phyloP scores from a whole-genome alignment of 2,113 vertebrate genomes.

The Probosciger aterrimus region DNA sequence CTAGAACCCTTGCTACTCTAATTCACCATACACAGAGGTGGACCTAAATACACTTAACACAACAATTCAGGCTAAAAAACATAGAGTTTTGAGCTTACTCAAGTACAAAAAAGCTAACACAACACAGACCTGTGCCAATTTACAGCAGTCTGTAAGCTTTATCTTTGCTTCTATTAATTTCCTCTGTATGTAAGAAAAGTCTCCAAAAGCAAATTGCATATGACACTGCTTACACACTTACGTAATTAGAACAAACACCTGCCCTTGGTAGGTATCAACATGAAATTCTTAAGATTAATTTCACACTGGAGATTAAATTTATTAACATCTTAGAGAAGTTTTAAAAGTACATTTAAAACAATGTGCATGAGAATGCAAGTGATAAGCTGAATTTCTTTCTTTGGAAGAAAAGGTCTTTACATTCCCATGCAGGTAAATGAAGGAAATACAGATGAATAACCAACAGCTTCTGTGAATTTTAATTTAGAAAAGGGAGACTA shows the following conservation, averaged over 20 bases:
- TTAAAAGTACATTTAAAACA: background rate
- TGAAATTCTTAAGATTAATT: background rate
- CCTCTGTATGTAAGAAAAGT: background rate
- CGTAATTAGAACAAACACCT: background rate
- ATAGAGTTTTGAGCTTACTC: background rate
- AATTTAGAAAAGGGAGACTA: background rate
- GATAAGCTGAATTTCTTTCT: background rate
- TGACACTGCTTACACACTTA: background rate
- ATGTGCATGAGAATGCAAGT: background rate
- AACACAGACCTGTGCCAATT: background rate
- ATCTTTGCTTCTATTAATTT: background rate
- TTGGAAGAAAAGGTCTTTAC: background rate
- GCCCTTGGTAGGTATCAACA: background rate
- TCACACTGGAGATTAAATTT: background rate
- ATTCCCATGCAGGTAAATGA: background rate
- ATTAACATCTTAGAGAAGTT: background rate
- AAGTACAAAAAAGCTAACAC: background rate
- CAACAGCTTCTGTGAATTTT: background rate
- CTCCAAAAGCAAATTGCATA: background rate
- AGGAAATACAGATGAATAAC: background rate
- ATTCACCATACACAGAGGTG: background rate
- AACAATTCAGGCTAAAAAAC: background rate
- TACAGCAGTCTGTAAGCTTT: background rate
- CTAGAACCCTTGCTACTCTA: background rate
- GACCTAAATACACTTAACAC: background rate